phyloP scores from a whole-genome alignment of 2,113 vertebrate genomes.

The Alligator sinensis region DNA sequence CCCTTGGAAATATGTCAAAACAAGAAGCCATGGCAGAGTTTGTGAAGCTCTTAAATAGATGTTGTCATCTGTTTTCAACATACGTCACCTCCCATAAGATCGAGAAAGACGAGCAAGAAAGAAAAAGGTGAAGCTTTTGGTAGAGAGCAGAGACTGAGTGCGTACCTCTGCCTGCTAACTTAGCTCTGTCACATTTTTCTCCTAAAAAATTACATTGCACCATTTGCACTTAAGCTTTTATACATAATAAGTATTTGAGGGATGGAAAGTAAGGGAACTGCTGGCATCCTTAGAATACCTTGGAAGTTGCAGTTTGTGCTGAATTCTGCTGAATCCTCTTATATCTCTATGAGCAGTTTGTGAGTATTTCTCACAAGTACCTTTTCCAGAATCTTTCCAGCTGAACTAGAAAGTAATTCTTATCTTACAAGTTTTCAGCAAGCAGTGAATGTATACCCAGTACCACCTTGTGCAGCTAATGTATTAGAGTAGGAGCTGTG shows the following conservation, averaged over 20 bases:
- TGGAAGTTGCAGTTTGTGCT: neutral
- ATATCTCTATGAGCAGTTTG: neutral
- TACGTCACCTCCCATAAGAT: conserved; percentile 97
- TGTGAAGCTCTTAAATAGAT: conserved; percentile 92
- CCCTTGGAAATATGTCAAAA: conserved; percentile 91
- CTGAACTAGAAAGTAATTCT: neutral
- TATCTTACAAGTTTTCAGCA: neutral
- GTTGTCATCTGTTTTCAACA: conserved; percentile 94
- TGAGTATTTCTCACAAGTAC: neutral
- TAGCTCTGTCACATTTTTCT: neutral
- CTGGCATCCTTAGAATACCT: neutral
- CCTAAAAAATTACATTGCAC: neutral
- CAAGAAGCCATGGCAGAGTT: conserved; percentile 97
- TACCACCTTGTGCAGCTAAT: neutral
- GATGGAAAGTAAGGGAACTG: neutral
- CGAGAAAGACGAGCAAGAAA: conserved; percentile 95
- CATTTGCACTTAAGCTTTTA: neutral
- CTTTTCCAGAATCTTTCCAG: neutral
- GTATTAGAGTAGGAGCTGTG: neutral
- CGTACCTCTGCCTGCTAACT: neutral
- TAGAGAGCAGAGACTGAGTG: neutral
- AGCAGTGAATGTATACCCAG: neutral
- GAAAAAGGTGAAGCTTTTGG: conserved; percentile 86
- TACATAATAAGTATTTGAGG: neutral
- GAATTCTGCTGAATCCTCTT: neutral